Evolutionary conservation across 2,113 vertebrate genomes (phyloP).

Genomic region (Craseonycteris thonglongyai): DNA sequence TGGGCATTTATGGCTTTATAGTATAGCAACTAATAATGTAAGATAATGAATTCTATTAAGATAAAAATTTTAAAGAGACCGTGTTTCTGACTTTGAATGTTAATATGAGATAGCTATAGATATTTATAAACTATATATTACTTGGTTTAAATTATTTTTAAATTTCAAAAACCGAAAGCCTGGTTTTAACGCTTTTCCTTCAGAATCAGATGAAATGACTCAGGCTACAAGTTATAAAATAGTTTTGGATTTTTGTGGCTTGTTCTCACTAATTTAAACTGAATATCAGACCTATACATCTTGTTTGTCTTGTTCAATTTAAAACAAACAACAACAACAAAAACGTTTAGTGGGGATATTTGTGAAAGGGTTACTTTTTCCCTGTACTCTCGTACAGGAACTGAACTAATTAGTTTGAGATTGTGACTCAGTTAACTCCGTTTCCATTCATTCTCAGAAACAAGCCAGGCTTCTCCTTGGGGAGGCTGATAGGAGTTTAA

Average conservation of each 20-base stretch:
- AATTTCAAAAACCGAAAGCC: conserved; percentile 1
- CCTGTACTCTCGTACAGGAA: neutral
- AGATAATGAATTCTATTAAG: conserved; percentile 18
- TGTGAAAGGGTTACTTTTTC: conserved; percentile 7
- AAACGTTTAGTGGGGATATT: neutral
- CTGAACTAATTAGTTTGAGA: conserved; percentile 49
- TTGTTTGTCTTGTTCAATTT: neutral
- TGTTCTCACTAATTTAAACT: neutral
- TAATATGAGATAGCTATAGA: neutral
- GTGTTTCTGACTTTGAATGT: conserved; percentile 45
- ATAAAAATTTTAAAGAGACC: neutral
- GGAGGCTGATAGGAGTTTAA: conserved; percentile 72
- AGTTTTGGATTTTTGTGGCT: conserved; percentile 6
- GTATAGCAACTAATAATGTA: neutral
- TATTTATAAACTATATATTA: conserved; percentile 3
- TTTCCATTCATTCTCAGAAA: conserved; percentile 80
- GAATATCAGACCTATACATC: neutral
- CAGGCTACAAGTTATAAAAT: conserved; percentile 2
- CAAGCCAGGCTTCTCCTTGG: conserved; percentile 66
- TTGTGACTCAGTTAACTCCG: conserved; percentile 74
- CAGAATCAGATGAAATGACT: conserved; percentile 4
- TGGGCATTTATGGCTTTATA: neutral
- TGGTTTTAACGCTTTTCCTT: conserved; percentile 31
- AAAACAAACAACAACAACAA: too few relatives aligned
- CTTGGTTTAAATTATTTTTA: conserved; percentile 3